Conservation (phyloP, 2,888 invertebrate genomes). For the Philhelius pedissequus region DNA sequence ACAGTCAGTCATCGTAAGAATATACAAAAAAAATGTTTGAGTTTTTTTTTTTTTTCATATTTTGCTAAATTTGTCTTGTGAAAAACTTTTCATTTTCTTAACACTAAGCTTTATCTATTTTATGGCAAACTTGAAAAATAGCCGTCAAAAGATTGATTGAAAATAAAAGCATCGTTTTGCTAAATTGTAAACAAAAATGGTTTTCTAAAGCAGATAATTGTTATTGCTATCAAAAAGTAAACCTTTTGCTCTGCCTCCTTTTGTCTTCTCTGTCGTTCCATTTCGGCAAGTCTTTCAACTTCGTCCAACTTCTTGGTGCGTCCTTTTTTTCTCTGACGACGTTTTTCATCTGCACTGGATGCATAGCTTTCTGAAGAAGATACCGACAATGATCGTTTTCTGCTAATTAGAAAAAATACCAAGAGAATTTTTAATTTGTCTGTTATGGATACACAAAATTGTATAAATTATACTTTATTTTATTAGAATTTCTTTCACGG, state of each 20-base stretch:
- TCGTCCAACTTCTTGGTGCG: conserved; percentile 91
- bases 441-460: neutral
- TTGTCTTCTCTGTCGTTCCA: conserved; percentile 94
- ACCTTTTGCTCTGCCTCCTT: conserved; percentile 94
- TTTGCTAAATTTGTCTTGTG: neutral
- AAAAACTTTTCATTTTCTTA: neutral
- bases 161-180: neutral
- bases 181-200: neutral
- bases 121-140: neutral
- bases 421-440: neutral
- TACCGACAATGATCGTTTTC: conserved; percentile 88
- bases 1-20: neutral
- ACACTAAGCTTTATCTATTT: neutral
- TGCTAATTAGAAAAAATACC: conserved; percentile 72
- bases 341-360: conserved; percentile 81
- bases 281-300: conserved; percentile 93
- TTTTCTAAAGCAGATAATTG: neutral
- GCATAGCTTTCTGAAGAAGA: conserved; percentile 85
- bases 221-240: conserved; percentile 16
- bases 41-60: neutral
- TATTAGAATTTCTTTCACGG: conserved; percentile 84
- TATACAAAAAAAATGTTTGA: neutral
- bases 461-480: conserved; percentile 82
- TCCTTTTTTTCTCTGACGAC: conserved; percentile 81
- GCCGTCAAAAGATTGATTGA: neutral